A percentile compares a stretch with the other conserved stretches of the same genome.
Conservation (phyloP, 2,888 invertebrate genomes). For the Falcaria lacertinaria region DNA sequence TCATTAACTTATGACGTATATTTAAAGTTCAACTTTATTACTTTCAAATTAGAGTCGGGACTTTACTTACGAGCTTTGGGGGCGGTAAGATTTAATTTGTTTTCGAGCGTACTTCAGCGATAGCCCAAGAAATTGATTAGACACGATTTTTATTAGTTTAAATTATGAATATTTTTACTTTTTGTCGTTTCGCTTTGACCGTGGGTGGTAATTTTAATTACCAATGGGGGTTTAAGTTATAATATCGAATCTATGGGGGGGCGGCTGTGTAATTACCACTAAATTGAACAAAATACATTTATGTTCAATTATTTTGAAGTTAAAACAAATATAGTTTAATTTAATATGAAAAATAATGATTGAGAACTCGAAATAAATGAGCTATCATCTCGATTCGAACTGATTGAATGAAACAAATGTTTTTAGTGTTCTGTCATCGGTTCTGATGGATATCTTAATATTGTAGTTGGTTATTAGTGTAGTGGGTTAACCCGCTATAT, state of each 20-base stretch:
- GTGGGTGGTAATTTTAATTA: constrained; percentile 21
- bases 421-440: background rate
- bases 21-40: constrained; percentile 18
- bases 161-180: constrained; percentile 30
- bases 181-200: constrained; percentile 24
- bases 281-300: background rate
- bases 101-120: constrained; percentile 32
- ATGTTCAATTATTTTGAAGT: background rate
- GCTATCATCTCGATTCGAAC: too few species aligned
- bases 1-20: constrained; percentile 13
- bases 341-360: too few species aligned
- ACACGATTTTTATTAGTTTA: constrained; percentile 41
- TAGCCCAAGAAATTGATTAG: constrained; percentile 51
- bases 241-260: background rate
- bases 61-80: background rate
- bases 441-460: background rate
- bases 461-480: background rate
- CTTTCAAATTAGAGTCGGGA: background rate
- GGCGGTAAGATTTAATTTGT: constrained; percentile 5
- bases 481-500: background rate
- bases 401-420: too few species aligned
- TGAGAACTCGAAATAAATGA: too few species aligned
- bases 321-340: background rate
- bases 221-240: constrained; percentile 1
- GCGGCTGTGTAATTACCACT: constrained; percentile 1